Evolutionary conservation across 2,797 vertebrate genomes (phyloP).

Genomic region (Acipenser oxyrinchus): DNA sequence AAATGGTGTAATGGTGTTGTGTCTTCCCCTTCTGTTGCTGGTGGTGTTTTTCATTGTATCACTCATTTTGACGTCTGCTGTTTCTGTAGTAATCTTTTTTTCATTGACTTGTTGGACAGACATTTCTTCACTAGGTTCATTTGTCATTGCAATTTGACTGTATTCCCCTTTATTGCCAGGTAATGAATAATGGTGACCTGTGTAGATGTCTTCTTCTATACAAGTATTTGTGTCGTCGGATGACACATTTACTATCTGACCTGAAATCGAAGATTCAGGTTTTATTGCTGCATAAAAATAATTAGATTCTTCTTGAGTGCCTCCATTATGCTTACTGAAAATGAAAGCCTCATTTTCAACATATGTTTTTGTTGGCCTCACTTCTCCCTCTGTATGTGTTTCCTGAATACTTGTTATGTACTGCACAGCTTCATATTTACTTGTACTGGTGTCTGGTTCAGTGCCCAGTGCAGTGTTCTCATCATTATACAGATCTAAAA

Average conservation of each 20-base stretch:
- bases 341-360: too few species aligned
- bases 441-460: background rate
- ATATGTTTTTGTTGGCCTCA: too few species aligned
- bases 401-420: background rate
- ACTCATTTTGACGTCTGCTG: background rate
- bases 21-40: conserved; percentile 10
- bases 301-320: too few species aligned
- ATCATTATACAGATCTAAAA: background rate
- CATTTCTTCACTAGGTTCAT: too few species aligned
- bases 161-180: background rate
- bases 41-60: conserved; percentile 15
- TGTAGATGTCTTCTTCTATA: background rate
- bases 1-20: background rate
- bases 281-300: background rate
- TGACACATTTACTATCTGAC: background rate
- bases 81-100: background rate
- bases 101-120: background rate
- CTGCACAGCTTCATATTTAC: background rate
- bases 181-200: background rate
- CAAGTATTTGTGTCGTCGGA: background rate
- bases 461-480: background rate
- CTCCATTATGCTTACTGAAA: too few species aligned
- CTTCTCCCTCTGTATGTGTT: background rate
- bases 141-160: too few species aligned
- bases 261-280: background rate